phyloP scores from a whole-genome alignment of 2,797 vertebrate species.

The Tangara arthus region DNA sequence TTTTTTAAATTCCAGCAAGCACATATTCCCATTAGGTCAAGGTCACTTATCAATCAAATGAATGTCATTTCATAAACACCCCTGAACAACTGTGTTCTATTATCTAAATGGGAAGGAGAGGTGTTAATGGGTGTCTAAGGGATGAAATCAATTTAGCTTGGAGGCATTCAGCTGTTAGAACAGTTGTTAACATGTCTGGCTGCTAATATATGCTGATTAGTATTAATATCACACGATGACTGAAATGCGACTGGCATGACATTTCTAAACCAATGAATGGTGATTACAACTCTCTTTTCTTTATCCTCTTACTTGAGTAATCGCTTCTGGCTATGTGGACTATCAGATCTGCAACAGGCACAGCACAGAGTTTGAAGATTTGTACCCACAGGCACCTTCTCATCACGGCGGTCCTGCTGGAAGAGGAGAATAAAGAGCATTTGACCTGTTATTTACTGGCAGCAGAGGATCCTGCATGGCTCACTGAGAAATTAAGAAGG shows the following conservation, averaged over 20 bases:
- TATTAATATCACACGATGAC: constrained; percentile 64
- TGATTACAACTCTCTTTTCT: constrained; percentile 30
- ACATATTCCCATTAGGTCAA: constrained; percentile 41
- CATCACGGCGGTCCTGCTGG: rapidly evolving
- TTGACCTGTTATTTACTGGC: background rate
- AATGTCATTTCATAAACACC: constrained; percentile 61
- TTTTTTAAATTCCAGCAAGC: constrained; percentile 32
- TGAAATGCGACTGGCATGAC: constrained; percentile 56
- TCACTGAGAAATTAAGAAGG: background rate
- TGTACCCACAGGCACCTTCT: background rate
- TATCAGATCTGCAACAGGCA: background rate
- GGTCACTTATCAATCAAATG: constrained; percentile 70
- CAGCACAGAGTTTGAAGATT: background rate
- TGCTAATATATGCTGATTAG: constrained; percentile 73
- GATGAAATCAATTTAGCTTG: constrained; percentile 70
- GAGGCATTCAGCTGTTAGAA: constrained; percentile 69
- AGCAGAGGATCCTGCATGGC: background rate
- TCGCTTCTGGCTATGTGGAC: background rate
- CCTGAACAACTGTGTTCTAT: constrained; percentile 68
- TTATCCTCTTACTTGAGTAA: background rate
- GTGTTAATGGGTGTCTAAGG: constrained; percentile 68
- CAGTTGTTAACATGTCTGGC: constrained; percentile 70
- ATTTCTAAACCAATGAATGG: constrained; percentile 34
- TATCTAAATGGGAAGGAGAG: constrained; percentile 64
- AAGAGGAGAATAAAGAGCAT: background rate